These are phyloP conservation scores for Brachionus plicatilis DNA, from an alignment of 1,140 invertebrate species.

Conservation along the genomic window DNA sequence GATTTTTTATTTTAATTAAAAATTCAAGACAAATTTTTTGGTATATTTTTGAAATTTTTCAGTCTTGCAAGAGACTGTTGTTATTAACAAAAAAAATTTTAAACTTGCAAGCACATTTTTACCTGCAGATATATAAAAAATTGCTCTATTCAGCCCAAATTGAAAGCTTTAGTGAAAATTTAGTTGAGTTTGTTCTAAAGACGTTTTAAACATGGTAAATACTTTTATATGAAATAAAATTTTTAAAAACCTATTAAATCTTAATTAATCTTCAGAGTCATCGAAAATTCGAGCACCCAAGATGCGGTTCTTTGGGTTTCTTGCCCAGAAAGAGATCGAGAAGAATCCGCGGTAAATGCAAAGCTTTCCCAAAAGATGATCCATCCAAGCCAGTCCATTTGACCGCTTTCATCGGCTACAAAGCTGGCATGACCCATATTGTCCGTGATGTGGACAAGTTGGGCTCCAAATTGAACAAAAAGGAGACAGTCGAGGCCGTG, in stretches of 20 bases:
- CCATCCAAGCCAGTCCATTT: conserved; percentile 89
- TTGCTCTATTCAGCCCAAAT: not conserved
- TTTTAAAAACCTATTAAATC: conserved; percentile 11
- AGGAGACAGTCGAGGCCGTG: conserved; percentile 97
- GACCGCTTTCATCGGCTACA: conserved; percentile 95
- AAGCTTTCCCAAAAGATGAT: conserved; percentile 99
- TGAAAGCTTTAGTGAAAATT: not conserved
- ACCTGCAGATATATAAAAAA: not conserved
- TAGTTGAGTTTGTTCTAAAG: not conserved
- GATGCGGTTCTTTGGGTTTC: conserved; percentile 99
- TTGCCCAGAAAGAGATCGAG: conserved; percentile 93
- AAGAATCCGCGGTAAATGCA: conserved; percentile 94
- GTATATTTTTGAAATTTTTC: not conserved
- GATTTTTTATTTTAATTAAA: not conserved
- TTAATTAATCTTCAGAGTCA: conserved; percentile 59
- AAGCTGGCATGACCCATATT: conserved; percentile 99
- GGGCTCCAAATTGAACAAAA: conserved; percentile 99
- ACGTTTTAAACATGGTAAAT: conserved; percentile 11
- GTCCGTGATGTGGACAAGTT: conserved; percentile 96
- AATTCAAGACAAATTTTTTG: not conserved
- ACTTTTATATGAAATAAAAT: not conserved
- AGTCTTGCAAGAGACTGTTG: not conserved
- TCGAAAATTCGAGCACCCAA: conserved; percentile 96
- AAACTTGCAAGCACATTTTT: conserved; percentile 29
- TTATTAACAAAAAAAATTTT: not conserved